A percentile compares a stretch with the other conserved stretches of the same genome.
phyloP scores from a whole-genome alignment of 2,888 invertebrate species.

The Morpho achilles region DNA sequence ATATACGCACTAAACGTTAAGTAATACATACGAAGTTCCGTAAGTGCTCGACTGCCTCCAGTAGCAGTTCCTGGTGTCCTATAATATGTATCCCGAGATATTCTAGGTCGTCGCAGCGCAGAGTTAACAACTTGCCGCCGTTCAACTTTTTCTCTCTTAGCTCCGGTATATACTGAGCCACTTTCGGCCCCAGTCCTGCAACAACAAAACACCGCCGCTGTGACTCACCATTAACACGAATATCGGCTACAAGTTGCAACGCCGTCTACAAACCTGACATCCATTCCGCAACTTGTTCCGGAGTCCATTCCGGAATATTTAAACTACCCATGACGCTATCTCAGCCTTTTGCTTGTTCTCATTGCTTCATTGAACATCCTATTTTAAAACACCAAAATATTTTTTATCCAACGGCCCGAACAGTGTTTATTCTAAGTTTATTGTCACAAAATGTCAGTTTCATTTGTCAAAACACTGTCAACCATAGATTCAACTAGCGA shows the following conservation, averaged over 20 bases:
- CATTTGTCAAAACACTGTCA: not conserved
- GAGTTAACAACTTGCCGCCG: slow-evolving; percentile 89
- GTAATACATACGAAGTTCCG: slow-evolving; percentile 87
- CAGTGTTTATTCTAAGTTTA: slow-evolving; percentile 20
- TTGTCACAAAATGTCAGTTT: slow-evolving; percentile 20
- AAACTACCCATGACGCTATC: slow-evolving; percentile 52
- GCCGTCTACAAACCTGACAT: slow-evolving; percentile 83
- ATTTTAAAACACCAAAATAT: slow-evolving; percentile 17
- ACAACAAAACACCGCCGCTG: slow-evolving; percentile 26
- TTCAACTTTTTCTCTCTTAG: slow-evolving; percentile 90
- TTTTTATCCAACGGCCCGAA: slow-evolving; percentile 15
- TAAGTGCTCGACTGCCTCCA: slow-evolving; percentile 95
- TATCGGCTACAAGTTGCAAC: slow-evolving; percentile 12
- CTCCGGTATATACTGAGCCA: slow-evolving; percentile 88
- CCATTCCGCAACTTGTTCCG: slow-evolving; percentile 95
- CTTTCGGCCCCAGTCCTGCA: slow-evolving; percentile 87
- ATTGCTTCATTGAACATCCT: slow-evolving; percentile 21
- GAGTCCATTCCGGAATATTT: slow-evolving; percentile 91
- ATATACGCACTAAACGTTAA: not conserved
- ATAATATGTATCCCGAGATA: slow-evolving; percentile 91
- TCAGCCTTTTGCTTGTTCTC: slow-evolving; percentile 10
- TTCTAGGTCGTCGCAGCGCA: slow-evolving; percentile 93
- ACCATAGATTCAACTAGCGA: not conserved
- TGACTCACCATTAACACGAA: slow-evolving; percentile 34
- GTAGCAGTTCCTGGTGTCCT: slow-evolving; percentile 95